Evolutionary conservation across 2,888 invertebrate species (phyloP).

Genomic region (Bursaphelenchus okinawaensis): DNA sequence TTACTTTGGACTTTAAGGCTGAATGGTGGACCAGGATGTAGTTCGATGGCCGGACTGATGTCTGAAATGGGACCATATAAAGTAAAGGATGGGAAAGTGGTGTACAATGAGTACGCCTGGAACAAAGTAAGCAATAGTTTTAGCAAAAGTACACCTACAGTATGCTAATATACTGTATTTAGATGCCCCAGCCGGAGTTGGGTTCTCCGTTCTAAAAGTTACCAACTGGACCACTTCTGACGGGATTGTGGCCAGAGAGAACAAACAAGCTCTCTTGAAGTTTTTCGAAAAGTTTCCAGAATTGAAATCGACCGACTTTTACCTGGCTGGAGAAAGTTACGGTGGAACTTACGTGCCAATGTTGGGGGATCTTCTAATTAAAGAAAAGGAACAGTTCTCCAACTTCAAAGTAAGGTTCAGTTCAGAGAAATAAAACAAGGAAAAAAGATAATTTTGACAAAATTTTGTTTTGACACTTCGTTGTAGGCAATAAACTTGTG

Average conservation of each 20-base stretch:
- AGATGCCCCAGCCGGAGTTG: constrained; percentile 63
- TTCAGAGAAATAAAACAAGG: too few species aligned
- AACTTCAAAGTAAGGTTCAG: constrained; percentile 35
- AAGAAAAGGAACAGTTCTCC: constrained; percentile 27
- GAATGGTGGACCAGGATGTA: constrained; percentile 40
- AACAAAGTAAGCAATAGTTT: constrained; percentile 45
- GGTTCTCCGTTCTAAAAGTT: constrained; percentile 55
- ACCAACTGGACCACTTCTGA: neutral
- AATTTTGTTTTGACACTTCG: too few species aligned
- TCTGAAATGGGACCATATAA: constrained; percentile 57
- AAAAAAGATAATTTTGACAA: too few species aligned
- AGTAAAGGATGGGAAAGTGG: constrained; percentile 45
- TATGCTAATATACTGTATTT: constrained; percentile 61
- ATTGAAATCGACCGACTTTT: constrained; percentile 59
- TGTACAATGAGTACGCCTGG: constrained; percentile 54
- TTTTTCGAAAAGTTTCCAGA: constrained; percentile 61
- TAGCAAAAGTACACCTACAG: neutral
- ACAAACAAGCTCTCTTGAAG: constrained; percentile 59
- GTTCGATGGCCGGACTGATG: constrained; percentile 40
- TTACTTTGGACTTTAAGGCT: too few species aligned
- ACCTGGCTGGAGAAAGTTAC: constrained; percentile 58
- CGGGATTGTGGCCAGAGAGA: constrained; percentile 57
- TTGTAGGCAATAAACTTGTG: too few species aligned
- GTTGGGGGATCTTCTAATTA: constrained; percentile 30
- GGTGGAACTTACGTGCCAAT: constrained; percentile 61